Base-by-base conservation (phyloP, 2,113 vertebrate genomes). In the Malurus melanocephalus region DNA sequence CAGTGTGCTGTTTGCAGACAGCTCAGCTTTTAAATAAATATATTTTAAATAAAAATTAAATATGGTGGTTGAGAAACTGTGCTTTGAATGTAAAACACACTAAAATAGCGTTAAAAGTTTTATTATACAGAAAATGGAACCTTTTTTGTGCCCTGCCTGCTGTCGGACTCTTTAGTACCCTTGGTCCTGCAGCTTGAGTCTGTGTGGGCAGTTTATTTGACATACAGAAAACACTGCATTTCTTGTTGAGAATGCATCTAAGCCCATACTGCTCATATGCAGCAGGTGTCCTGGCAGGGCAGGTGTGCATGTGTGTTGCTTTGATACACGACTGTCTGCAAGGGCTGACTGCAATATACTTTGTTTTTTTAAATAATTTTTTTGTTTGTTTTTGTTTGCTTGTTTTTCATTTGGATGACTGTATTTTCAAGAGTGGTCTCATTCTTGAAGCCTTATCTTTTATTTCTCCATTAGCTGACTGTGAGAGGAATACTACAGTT, bases 181-280 rank as follows among this genome's bases (percentile, higher is more conserved):
- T 62, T 60, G 27, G 13, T 71, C 52, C 28, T 72, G 59, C 11
- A 52, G 33, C 19, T 24, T 1, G 1, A 45, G 21, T 22, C 13
- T 66, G 27, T 53, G 52, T 26, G 13, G 19, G 48, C 35, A 32
- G 48, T 45, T 46, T 45, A 42, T 32, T 32, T 61, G 51, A 38
- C 0, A 0, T 30, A 26, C 16, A 85, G 43, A 35, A 33, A 75
- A 9, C 4, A 5, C 14, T 35, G 22, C 10, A 68, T 59, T 60
- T 40, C 32, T 38, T 51, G 22, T 6, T 85, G 45, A 19, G 60
- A 53, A 55, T 56, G n/a, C 59, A 40, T 10, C 32, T 22, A 64
- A 82, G 16, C 6, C 5, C 40, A 14, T 3, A 1, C 28, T 51
- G 22, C 35, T 78, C 11, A 7, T 7, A 13, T 43, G 66, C 26